A percentile compares a stretch with the other conserved stretches of the same genome.
These are phyloP conservation scores for Saimiri boliviensis DNA, from an alignment of 2,113 vertebrate genomes.

Conservation along the genomic window DNA sequence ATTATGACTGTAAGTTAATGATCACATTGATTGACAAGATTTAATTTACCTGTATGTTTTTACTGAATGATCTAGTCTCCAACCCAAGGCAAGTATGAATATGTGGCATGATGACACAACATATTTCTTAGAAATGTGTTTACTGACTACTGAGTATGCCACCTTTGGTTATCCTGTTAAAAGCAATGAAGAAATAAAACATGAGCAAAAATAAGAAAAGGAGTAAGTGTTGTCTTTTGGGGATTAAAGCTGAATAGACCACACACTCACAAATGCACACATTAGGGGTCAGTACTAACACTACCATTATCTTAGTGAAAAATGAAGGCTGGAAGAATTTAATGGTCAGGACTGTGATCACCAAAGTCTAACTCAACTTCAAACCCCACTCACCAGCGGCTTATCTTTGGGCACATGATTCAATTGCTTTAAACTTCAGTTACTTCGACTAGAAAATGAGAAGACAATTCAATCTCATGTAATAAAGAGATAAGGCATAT, in stretches of 20 bases:
- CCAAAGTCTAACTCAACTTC: not conserved
- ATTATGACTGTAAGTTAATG: slow-evolving; percentile 88
- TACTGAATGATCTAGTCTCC: slow-evolving; percentile 85
- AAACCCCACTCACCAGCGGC: not conserved
- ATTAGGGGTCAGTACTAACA: not conserved
- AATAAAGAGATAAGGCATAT: not conserved
- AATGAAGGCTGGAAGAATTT: not conserved
- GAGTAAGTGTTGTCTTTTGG: not conserved
- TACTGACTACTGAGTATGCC: slow-evolving; percentile 89
- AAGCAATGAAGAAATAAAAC: slow-evolving; percentile 89
- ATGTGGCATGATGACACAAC: slow-evolving; percentile 92
- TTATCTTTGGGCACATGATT: not conserved
- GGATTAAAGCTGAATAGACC: not conserved
- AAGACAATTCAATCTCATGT: not conserved
- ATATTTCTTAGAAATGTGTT: slow-evolving; percentile 87
- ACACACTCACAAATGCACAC: not conserved
- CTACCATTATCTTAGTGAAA: not conserved
- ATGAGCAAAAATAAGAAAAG: slow-evolving; percentile 73
- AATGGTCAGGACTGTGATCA: not conserved
- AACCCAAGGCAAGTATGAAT: slow-evolving; percentile 89
- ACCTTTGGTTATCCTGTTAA: slow-evolving; percentile 94
- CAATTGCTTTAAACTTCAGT: not conserved
- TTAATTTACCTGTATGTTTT: slow-evolving; percentile 89
- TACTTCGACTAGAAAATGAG: not conserved
- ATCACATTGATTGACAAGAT: slow-evolving; percentile 89